A percentile compares a stretch with the other conserved stretches of the same genome.
phyloP scores from a whole-genome alignment of 1,140 invertebrate species.

The Idris sp. region DNA sequence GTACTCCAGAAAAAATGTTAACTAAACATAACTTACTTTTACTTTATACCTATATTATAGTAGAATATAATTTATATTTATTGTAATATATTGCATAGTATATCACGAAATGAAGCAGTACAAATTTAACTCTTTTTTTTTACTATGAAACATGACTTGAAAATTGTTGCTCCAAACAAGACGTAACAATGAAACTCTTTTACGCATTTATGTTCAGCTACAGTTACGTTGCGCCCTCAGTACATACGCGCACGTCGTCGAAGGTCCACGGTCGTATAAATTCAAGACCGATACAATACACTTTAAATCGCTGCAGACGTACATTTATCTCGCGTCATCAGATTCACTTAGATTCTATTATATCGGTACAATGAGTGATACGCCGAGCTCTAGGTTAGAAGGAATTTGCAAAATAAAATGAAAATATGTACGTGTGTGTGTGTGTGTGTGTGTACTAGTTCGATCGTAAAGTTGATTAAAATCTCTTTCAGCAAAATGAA shows the following conservation, averaged over 20 bases:
- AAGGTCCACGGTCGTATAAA: slow-evolving; percentile 23
- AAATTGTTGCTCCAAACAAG: slow-evolving; percentile 12
- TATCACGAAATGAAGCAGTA: no score
- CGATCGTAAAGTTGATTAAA: slow-evolving; percentile 16
- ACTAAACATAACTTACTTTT: no score
- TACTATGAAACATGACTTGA: background rate
- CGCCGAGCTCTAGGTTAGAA: slow-evolving; percentile 9
- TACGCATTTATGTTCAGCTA: slow-evolving; percentile 10
- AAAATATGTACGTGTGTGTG: slow-evolving; percentile 6
- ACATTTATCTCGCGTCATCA: slow-evolving; percentile 44
- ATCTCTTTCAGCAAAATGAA: slow-evolving; percentile 2
- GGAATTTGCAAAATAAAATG: slow-evolving; percentile 29
- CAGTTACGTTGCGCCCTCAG: slow-evolving; percentile 7
- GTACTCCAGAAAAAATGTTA: no score
- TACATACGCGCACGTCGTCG: background rate
- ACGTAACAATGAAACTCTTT: slow-evolving; percentile 23
- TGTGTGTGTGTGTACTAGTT: slow-evolving; percentile 3
- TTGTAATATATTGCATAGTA: no score
- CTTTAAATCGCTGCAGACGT: slow-evolving; percentile 43
- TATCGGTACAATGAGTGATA: slow-evolving; percentile 16
- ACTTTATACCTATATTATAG: no score
- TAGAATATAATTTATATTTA: no score
- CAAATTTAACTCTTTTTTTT: background rate
- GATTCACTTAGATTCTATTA: slow-evolving; percentile 43
- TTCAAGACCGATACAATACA: slow-evolving; percentile 40